phyloP scores from a whole-genome alignment of 2,113 vertebrate species.

The Sylvietta virens region DNA sequence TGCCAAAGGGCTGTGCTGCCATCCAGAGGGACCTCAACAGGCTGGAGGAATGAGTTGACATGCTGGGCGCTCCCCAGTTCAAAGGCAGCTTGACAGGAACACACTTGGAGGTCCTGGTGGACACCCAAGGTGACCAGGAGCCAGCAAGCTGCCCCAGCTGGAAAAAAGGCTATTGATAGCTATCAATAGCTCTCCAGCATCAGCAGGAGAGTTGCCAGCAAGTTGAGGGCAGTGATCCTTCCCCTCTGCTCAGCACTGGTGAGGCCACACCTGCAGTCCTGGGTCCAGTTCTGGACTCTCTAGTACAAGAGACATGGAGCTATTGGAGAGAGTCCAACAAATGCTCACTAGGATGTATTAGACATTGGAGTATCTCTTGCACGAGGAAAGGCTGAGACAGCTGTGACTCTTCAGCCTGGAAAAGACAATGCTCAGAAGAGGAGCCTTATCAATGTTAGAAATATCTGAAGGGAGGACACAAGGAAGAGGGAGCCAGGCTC shows the following conservation, averaged over 20 bases:
- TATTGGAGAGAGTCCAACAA: neutral
- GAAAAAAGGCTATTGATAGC: neutral
- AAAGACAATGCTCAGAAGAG: neutral
- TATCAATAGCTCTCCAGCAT: too few species aligned
- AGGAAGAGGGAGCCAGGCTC: neutral
- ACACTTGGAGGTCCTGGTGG: neutral
- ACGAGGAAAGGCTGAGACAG: neutral
- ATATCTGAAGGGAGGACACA: neutral
- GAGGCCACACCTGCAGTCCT: neutral
- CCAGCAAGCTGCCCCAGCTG: neutral
- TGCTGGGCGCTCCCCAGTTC: neutral
- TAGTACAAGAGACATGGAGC: neutral
- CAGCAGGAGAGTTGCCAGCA: neutral
- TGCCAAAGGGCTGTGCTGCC: neutral
- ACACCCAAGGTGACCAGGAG: neutral
- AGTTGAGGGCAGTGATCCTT: neutral
- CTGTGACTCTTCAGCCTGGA: neutral
- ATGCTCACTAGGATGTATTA: neutral
- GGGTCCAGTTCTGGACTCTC: neutral
- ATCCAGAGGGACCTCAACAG: neutral
- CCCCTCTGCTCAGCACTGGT: neutral
- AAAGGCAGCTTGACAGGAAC: neutral
- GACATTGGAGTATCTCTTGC: neutral
- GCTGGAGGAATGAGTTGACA: neutral
- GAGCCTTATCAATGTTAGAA: neutral